phyloP scores from a whole-genome alignment of 2,797 vertebrate genomes.

The Sebastes cheni region DNA sequence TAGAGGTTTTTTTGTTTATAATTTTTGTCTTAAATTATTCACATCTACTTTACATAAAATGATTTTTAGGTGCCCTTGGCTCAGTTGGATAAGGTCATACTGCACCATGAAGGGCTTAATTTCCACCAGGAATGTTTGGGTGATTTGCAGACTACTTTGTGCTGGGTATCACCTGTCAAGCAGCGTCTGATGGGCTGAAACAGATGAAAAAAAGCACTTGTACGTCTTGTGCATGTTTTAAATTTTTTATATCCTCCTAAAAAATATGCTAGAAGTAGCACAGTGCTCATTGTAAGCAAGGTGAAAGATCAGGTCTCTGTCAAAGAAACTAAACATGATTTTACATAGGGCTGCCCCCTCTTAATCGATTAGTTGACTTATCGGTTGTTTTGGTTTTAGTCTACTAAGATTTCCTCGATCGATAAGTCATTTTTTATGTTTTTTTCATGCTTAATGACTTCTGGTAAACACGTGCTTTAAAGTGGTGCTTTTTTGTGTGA shows the following conservation, averaged over 20 bases:
- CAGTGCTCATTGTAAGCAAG: neutral
- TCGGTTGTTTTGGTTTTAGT: no score
- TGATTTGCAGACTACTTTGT: neutral
- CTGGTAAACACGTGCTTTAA: no score
- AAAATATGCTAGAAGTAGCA: neutral
- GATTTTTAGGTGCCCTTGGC: neutral
- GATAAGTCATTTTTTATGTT: no score
- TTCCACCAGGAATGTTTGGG: neutral
- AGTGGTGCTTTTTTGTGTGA: no score
- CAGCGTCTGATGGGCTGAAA: neutral
- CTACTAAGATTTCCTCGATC: no score
- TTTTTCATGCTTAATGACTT: no score
- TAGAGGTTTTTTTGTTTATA: neutral
- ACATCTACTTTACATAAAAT: slow-evolving; percentile 8
- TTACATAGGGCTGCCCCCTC: neutral
- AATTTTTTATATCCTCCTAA: neutral
- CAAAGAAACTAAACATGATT: neutral
- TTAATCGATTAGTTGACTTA: neutral
- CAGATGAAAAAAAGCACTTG: neutral
- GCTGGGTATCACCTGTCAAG: neutral
- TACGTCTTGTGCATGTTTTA: neutral
- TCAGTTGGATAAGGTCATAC: neutral
- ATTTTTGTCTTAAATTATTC: neutral
- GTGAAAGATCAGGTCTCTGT: neutral
- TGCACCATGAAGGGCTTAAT: neutral